Evolutionary conservation across 2,113 vertebrate genomes (phyloP).

Genomic region (Hippocampus mohnikei): DNA sequence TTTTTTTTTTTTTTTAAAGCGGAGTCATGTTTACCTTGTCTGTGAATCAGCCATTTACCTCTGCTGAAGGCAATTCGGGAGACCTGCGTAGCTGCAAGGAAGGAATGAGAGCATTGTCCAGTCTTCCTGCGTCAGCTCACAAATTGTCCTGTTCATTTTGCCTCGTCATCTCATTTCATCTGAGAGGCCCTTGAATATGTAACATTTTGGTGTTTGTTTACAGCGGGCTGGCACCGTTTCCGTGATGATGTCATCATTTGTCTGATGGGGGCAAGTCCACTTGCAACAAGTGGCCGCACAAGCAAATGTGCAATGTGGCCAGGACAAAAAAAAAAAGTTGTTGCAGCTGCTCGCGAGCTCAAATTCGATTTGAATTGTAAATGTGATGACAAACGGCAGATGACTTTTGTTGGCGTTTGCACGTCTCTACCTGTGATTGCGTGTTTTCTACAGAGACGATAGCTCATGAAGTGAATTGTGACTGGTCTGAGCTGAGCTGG

Average conservation of each 20-base stretch:
- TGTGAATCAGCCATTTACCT: neutral
- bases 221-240: no score
- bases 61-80: neutral
- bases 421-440: no score
- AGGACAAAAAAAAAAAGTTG: neutral
- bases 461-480: conserved; percentile 6
- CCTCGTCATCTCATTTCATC: conserved; percentile 29
- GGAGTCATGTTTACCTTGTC: neutral
- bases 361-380: neutral
- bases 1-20: neutral
- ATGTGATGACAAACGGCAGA: neutral
- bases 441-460: no score
- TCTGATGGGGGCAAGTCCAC: neutral
- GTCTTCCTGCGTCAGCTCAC: conserved; percentile 6
- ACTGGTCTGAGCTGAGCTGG: conserved; percentile 17
- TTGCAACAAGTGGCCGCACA: conserved; percentile 1
- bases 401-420: neutral
- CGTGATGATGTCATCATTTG: neutral
- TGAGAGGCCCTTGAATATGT: neutral
- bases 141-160: conserved; percentile 29
- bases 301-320: neutral
- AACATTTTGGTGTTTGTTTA: neutral
- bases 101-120: neutral
- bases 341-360: neutral
- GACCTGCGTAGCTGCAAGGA: neutral